phyloP scores from a whole-genome alignment of 2,888 invertebrate genomes.

The Aphodius granarius region DNA sequence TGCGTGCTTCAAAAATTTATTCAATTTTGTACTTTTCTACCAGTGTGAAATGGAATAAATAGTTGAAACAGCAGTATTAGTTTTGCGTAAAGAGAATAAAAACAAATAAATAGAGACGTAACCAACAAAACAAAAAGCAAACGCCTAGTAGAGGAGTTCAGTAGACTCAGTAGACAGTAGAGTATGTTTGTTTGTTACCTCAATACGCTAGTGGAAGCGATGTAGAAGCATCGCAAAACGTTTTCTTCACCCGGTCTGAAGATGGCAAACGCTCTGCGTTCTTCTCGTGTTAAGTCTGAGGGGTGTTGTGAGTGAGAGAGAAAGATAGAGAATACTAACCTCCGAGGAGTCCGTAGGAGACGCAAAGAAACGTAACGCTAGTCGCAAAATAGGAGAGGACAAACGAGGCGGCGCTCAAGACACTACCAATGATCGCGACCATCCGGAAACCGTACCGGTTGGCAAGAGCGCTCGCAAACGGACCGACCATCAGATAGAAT shows the following conservation, averaged over 20 bases:
- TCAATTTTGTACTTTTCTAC: background rate
- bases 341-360: constrained; percentile 83
- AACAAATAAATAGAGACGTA: background rate
- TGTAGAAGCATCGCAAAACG: background rate
- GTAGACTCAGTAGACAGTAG: background rate
- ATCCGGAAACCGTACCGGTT: constrained; percentile 88
- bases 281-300: background rate
- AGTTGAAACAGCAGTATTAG: background rate
- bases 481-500: constrained; percentile 59
- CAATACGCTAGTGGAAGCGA: constrained; percentile 2
- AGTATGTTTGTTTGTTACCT: constrained; percentile 1
- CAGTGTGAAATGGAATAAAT: background rate
- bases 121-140: too few species aligned
- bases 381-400: constrained; percentile 48
- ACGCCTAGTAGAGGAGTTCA: too few species aligned
- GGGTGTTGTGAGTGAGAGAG: background rate
- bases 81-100: background rate
- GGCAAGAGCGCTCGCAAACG: constrained; percentile 86
- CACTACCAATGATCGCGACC: constrained; percentile 79
- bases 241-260: background rate
- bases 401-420: constrained; percentile 68
- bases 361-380: constrained; percentile 64
- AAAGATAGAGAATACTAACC: constrained; percentile 57
- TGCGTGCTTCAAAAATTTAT: background rate
- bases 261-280: background rate